Conservation (phyloP, 2,888 invertebrate genomes). For the Cancer borealis region DNA sequence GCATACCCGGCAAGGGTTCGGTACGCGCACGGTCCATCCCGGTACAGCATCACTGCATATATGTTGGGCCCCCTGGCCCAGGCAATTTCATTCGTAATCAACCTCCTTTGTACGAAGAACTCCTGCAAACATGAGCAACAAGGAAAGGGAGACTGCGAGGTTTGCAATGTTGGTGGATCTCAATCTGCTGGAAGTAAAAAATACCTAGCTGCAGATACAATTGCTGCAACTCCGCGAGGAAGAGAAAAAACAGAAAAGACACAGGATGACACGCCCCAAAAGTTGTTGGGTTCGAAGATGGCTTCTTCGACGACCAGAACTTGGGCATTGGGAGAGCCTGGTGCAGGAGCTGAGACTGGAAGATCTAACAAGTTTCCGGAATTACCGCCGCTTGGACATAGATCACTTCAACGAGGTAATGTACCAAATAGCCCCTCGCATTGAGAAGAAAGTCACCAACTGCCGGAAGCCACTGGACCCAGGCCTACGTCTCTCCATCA, state of each 20-base stretch:
- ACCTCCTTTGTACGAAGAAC: too few species aligned
- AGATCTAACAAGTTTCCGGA: neutral
- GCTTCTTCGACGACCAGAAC: neutral
- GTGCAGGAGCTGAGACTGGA: neutral
- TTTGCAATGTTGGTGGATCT: too few species aligned
- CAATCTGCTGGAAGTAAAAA: neutral
- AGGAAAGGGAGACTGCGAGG: too few species aligned
- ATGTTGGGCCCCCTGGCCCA: too few species aligned
- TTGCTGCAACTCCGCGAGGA: neutral
- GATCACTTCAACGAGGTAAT: neutral
- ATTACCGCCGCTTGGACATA: neutral
- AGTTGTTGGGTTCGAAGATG: neutral
- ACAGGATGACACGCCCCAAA: neutral
- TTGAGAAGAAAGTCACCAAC: neutral
- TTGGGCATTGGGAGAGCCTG: neutral
- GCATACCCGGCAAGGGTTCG: too few species aligned
- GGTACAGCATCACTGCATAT: too few species aligned
- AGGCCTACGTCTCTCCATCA: neutral
- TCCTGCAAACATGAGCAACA: too few species aligned
- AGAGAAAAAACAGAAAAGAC: neutral
- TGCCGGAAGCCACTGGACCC: neutral
- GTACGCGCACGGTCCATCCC: too few species aligned
- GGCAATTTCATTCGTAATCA: too few species aligned
- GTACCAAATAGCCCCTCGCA: neutral
- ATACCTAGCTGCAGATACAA: neutral